Percentiles rank a stretch among this genome's conserved stretches.
Conservation (phyloP, 2,113 vertebrate genomes). For the Campylomormyrus tamandua region DNA sequence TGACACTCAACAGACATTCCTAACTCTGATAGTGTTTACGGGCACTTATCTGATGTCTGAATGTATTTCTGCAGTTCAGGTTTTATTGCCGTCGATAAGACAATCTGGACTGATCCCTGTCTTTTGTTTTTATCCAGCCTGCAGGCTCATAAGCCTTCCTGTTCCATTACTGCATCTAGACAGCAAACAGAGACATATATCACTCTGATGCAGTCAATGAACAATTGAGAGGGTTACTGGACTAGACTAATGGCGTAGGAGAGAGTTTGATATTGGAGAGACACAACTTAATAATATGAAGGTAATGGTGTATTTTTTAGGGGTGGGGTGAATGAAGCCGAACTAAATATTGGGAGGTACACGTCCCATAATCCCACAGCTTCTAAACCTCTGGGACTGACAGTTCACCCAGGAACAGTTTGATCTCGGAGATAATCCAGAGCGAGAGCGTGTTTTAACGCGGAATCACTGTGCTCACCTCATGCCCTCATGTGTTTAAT, state of each 20-base stretch:
- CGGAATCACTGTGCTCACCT: neutral
- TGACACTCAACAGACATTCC: neutral
- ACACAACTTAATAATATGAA: neutral
- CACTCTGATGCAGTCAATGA: neutral
- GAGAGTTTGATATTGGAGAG: neutral
- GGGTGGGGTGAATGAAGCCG: neutral
- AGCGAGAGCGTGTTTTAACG: neutral
- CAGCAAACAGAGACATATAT: neutral
- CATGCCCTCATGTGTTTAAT: neutral
- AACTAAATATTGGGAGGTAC: neutral
- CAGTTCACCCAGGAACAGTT: neutral
- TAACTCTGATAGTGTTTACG: neutral
- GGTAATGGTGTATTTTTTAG: neutral
- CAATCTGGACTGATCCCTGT: neutral
- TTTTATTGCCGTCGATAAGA: neutral
- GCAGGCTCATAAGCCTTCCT: neutral
- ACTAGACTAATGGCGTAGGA: neutral
- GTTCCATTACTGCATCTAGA: neutral
- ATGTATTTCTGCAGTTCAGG: neutral
- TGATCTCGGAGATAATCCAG: neutral
- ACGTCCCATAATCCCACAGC: neutral
- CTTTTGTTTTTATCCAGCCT: neutral
- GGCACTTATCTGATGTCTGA: neutral
- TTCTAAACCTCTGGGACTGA: neutral
- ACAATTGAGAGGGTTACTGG: neutral